A percentile compares a stretch with the other conserved stretches of the same genome.
Conservation (phyloP, 2,888 invertebrate genomes). For the Anagyrus pseudococci region DNA sequence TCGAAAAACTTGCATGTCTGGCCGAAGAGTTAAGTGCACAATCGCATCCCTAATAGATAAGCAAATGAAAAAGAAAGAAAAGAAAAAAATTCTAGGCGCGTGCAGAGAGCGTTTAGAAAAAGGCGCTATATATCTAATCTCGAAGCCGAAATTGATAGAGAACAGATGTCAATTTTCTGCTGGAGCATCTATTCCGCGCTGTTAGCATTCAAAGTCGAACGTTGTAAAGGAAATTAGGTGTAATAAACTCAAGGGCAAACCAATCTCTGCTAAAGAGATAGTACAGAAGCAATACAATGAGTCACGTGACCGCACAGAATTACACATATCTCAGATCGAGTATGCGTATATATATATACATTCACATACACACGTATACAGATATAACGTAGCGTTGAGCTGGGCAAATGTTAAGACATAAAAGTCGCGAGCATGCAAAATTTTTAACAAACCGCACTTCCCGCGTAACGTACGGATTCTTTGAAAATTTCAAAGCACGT, state of each 20-base stretch:
- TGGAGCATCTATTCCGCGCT: slow-evolving; percentile 24
- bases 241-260: slow-evolving; percentile 54
- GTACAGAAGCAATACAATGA: slow-evolving; percentile 36
- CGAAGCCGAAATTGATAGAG: slow-evolving; percentile 20
- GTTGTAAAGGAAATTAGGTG: slow-evolving; percentile 49
- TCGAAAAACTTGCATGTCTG: no score
- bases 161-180: slow-evolving; percentile 18
- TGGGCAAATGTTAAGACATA: slow-evolving; percentile 12
- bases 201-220: slow-evolving; percentile 38
- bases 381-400: no score
- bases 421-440: slow-evolving; percentile 9
- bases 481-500: no score
- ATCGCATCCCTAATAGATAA: not conserved
- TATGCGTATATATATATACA: no score
- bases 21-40: no score
- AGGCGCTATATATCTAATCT: no score
- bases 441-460: not conserved
- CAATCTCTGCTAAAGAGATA: slow-evolving; percentile 46
- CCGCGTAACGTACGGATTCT: not conserved
- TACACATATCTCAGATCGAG: slow-evolving; percentile 12
- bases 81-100: not conserved
- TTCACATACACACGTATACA: no score
- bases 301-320: slow-evolving; percentile 14
- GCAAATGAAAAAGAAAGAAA: not conserved
- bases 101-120: not conserved